Evolutionary conservation across 2,797 vertebrate genomes (phyloP), one percentile per base, ranked within the genome.

Genomic region (Parotocinclus haroldoi): DNA sequence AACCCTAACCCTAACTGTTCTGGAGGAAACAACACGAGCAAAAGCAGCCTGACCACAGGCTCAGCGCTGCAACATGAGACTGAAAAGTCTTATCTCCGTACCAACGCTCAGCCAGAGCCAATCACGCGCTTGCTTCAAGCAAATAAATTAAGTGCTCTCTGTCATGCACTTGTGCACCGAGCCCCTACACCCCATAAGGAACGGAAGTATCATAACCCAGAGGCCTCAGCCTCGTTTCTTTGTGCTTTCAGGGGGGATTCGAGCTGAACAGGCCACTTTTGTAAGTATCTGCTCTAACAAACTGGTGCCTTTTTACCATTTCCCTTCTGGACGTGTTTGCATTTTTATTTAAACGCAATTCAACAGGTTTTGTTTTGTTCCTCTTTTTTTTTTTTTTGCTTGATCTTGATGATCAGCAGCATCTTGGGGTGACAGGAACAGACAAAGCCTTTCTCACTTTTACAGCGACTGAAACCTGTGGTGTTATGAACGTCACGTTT

Each of bases 181-280:
- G 63, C 44, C 72, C 74, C 72, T 58, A 49, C 44, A 74, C 69
- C 65, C 63, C 16, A 57, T 39, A 66, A 42, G 14, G 57, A 48
- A 75, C 63, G 67, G 68, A 72, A 72, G 69, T 74, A 27, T 58
- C 17, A 59, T 5, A 70, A 70, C 66, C 65, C 61, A 63, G 58
- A 65, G 56, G 50, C 68, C 40, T 70, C 14, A 68, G 56, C 65
- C 42, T 42, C 12, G 42, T 27, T 12, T 68, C 61, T 7, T 7
- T 9, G 0, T 13, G 19, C 10, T 6, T 57, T 60, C 0, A 27
- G 27, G 27, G 27, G 42, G 11, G 58, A 16, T 9, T 59, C 46
- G 13, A 59, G 12, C 13, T 36, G 10, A 14, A 59, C 11, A 10
- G 55, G 7, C 61, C 49, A 16, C 0, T 6, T 58, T 7, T 48